phyloP scores from a whole-genome alignment of 2,888 invertebrate genomes.

The Syrphus vitripennis region DNA sequence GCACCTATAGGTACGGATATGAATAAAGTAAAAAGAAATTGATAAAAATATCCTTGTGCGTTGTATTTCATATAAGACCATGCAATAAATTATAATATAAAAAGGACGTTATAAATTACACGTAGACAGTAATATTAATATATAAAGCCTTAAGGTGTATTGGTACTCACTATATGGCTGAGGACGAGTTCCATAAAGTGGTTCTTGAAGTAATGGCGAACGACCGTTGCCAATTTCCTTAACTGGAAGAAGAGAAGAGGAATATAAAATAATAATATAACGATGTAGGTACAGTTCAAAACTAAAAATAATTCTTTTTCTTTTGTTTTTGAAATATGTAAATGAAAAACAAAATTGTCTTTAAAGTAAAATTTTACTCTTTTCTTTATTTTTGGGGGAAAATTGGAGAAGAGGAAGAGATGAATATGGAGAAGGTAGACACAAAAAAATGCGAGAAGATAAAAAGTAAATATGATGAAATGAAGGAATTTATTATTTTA shows the following conservation, averaged over 20 bases:
- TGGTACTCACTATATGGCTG: slow-evolving; percentile 92
- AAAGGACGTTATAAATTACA: slow-evolving; percentile 29
- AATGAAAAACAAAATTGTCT: background rate
- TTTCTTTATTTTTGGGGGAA: background rate
- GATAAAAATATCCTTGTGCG: slow-evolving; percentile 26
- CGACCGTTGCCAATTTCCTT: slow-evolving; percentile 84
- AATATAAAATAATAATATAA: slow-evolving; percentile 52
- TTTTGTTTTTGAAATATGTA: slow-evolving; percentile 19
- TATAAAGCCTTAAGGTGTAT: slow-evolving; percentile 20
- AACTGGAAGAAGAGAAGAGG: slow-evolving; percentile 79
- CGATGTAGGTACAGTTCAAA: slow-evolving; percentile 36
- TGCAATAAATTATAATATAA: slow-evolving; percentile 18
- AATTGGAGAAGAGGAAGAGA: background rate
- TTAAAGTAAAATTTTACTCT: slow-evolving; percentile 9
- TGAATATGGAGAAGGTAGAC: background rate
- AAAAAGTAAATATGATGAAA: background rate
- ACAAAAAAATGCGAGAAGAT: background rate
- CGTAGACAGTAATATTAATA: slow-evolving; percentile 1
- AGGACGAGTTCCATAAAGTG: slow-evolving; percentile 92
- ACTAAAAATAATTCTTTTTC: slow-evolving; percentile 76
- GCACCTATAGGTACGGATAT: background rate
- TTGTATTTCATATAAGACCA: slow-evolving; percentile 13
- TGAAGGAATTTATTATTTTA: background rate
- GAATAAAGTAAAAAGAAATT: background rate
- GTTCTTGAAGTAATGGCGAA: slow-evolving; percentile 93